These are phyloP conservation scores for Gymnothorax reevesii DNA, from an alignment of 2,797 vertebrate genomes.

Conservation along the genomic window DNA sequence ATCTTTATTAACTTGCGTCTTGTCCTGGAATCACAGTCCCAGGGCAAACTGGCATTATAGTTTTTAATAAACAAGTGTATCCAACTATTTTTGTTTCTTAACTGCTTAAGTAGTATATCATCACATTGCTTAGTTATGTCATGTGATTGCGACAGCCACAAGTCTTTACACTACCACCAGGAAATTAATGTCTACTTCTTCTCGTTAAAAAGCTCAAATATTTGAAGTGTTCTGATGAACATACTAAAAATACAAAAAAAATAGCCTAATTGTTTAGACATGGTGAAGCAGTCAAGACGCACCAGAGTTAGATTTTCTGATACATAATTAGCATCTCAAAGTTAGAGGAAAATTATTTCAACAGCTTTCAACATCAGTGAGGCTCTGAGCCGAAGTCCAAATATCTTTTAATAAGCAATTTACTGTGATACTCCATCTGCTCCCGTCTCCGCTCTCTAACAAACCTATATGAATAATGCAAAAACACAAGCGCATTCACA, in stretches of 20 bases:
- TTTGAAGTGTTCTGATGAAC: background rate
- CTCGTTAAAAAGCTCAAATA: background rate
- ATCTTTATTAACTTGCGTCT: conserved; percentile 76
- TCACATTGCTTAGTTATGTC: background rate
- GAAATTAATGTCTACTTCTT: background rate
- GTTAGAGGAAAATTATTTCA: background rate
- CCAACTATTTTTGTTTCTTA: background rate
- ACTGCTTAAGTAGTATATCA: background rate
- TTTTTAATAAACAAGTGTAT: conserved; percentile 6
- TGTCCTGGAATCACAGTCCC: conserved; percentile 83
- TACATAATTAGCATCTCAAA: background rate
- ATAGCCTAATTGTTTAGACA: no score
- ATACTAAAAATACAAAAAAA: background rate
- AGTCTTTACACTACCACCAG: background rate
- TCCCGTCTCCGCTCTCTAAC: no score
- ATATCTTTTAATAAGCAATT: no score
- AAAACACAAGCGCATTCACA: no score
- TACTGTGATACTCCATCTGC: no score
- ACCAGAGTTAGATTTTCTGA: background rate
- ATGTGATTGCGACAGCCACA: background rate
- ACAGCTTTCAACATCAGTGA: background rate
- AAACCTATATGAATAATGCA: no score
- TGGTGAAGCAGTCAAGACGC: background rate
- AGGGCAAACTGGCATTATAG: conserved; percentile 58
- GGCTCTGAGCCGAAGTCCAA: background rate